Evolutionary conservation across 1,140 invertebrate species (phyloP).

Genomic region (Anoplolepis gracilipes): DNA sequence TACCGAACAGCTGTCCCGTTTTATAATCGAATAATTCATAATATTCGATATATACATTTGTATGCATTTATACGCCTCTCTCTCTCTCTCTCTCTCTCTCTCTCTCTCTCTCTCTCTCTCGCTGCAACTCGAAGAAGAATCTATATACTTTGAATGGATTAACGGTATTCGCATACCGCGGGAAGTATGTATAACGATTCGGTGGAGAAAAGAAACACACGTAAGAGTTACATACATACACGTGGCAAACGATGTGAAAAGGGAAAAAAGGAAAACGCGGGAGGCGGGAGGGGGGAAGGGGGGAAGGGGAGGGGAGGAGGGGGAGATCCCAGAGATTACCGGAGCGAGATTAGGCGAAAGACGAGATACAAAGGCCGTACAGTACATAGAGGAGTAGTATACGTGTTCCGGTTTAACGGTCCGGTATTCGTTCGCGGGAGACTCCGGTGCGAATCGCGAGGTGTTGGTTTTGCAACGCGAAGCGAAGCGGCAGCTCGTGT

Average conservation of each 20-base stretch:
- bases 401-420: slow-evolving; percentile 43
- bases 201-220: not conserved
- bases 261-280: not conserved
- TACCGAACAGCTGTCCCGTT: slow-evolving; percentile 42
- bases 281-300: no score
- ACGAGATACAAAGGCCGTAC: not conserved
- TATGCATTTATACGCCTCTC: no score
- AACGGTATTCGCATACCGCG: not conserved
- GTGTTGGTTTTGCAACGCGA: slow-evolving; percentile 2
- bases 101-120: no score
- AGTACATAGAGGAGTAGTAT: not conserved
- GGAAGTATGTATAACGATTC: not conserved
- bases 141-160: not conserved
- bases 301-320: no score
- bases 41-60: not conserved
- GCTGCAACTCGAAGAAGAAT: not conserved
- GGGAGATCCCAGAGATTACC: slow-evolving; percentile 21
- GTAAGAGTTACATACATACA: not conserved
- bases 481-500: not conserved
- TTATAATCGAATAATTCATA: slow-evolving; percentile 39
- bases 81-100: no score
- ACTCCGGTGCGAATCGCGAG: slow-evolving; percentile 48
- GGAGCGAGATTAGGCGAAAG: slow-evolving; percentile 17
- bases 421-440: slow-evolving; percentile 21
- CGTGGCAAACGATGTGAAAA: no score